Percentiles rank a stretch among this genome's conserved stretches.
These are phyloP conservation scores for Cephalopterus ornatus DNA, from an alignment of 2,113 vertebrate species.

Conservation along the genomic window DNA sequence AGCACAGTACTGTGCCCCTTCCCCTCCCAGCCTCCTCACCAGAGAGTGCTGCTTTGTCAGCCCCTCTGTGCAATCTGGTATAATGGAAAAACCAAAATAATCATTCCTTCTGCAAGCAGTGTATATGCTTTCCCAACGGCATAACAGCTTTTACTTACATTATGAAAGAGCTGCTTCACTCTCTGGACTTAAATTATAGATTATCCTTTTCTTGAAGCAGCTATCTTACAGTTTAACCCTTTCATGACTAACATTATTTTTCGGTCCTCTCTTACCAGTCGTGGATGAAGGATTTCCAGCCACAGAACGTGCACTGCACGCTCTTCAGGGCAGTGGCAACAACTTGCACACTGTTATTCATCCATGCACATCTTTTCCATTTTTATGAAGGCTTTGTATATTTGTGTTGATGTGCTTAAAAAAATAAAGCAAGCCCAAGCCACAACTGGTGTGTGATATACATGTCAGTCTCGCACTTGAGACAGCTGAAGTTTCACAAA, in stretches of 20 bases:
- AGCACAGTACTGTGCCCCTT: background rate
- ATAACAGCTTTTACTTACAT: slow-evolving; percentile 24
- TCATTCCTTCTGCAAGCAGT: background rate
- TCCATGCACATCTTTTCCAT: background rate
- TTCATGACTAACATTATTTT: accelerated
- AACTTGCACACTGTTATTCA: background rate
- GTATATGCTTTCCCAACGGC: background rate
- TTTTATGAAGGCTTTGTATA: background rate
- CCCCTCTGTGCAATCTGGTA: background rate
- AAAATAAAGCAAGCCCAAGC: background rate
- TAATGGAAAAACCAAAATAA: background rate
- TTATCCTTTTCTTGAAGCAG: background rate
- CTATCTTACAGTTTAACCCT: slow-evolving; percentile 17
- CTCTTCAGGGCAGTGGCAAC: background rate
- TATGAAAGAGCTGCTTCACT: slow-evolving; percentile 27
- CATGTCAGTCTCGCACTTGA: background rate
- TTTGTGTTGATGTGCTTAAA: background rate
- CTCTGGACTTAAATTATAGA: slow-evolving; percentile 48
- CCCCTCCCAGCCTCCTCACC: background rate
- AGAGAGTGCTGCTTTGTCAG: background rate
- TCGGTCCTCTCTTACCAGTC: background rate
- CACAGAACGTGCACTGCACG: accelerated
- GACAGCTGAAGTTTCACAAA: background rate
- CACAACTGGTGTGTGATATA: background rate
- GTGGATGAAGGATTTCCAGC: background rate